Evolutionary conservation across 2,113 vertebrate species (phyloP).

Genomic region (Xenopus laevis): DNA sequence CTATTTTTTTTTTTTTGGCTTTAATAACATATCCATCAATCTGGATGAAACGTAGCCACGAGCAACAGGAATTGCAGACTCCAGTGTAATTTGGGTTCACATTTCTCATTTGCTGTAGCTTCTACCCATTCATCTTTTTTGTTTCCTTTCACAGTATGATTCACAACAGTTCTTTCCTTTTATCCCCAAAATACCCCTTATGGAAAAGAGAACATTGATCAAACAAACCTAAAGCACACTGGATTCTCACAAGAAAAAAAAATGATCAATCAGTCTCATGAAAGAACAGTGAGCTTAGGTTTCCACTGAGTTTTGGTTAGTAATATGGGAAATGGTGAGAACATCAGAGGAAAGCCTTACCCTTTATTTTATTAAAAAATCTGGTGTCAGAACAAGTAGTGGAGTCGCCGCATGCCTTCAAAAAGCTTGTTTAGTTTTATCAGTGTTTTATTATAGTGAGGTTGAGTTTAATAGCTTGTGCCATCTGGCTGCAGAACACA

Average conservation of each 20-base stretch:
- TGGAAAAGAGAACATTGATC: slow-evolving; percentile 50
- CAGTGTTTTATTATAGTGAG: slow-evolving; percentile 33
- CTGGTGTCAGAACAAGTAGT: slow-evolving; percentile 41
- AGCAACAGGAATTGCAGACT: slow-evolving; percentile 29
- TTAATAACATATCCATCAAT: slow-evolving; percentile 14
- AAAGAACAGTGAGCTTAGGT: slow-evolving; percentile 65
- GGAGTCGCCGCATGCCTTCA: slow-evolving; percentile 26
- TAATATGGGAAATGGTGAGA: slow-evolving; percentile 51
- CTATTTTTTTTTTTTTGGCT: background rate
- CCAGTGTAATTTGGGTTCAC: slow-evolving; percentile 12
- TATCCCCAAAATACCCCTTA: slow-evolving; percentile 49
- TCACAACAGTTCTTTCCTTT: slow-evolving; percentile 52
- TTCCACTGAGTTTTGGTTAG: slow-evolving; percentile 59
- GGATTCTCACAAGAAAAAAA: slow-evolving; percentile 53
- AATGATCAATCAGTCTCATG: slow-evolving; percentile 60
- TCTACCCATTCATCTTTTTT: slow-evolving; percentile 40
- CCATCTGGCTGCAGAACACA: slow-evolving; percentile 37
- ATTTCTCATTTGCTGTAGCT: slow-evolving; percentile 30
- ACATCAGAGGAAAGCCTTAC: slow-evolving; percentile 52
- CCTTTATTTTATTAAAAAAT: slow-evolving; percentile 46
- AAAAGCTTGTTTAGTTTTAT: slow-evolving; percentile 42
- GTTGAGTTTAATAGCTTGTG: slow-evolving; percentile 31
- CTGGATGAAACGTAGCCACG: slow-evolving; percentile 15
- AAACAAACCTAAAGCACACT: slow-evolving; percentile 58
- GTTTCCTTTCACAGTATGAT: slow-evolving; percentile 50